Base-by-base conservation (phyloP, 2,113 vertebrate species). In the Sebastes fasciatus region DNA sequence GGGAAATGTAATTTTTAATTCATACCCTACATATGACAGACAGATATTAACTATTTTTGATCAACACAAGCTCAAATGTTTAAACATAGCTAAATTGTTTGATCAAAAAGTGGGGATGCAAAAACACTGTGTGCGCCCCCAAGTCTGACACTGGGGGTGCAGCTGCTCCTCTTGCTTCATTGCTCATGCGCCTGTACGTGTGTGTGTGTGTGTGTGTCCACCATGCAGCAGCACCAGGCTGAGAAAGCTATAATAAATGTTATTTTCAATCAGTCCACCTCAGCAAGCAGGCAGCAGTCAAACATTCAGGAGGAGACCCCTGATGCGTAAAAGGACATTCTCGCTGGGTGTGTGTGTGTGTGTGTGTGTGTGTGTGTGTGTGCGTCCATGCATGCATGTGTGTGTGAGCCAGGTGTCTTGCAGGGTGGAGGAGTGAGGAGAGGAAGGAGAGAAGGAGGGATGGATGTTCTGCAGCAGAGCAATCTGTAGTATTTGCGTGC, bases 261-360 rank as follows among this genome's bases (percentile, higher is more conserved):
- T 88, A 79, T 88, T 90, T 90, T 86, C 68, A 77, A 88, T 87
- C 84, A 78, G 62, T 75, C 68, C 17, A 42, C 70, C 77, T 78
- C 86, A 86, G 83, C 63, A 66, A 79, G 58, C 61, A 46, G 65
- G 63, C 73, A 67, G 64, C 45, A 69, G 63, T 67, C 71, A 64
- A 62, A 79, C 78, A 80, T 54, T 64, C 74, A 74, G 63, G 54
- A 52, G 66, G 55, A 69, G 71, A 68, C 68, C 69, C 80, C 51
- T 81, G 85, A 85, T 83, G 89, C 10, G 10, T 83, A 76, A 78
- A 86, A 84, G 77, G 78, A 86, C 83, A 84, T 73, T 77, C 23
- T 81, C 26, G 11, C 17, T 21, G 40, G 13, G 26, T 70, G 60
- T 61, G 34, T 79, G 48, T 51, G 46, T 49, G 48, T 68, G 46